phyloP scores from a whole-genome alignment of 2,797 vertebrate species.

The Scomberomorus guttatus region DNA sequence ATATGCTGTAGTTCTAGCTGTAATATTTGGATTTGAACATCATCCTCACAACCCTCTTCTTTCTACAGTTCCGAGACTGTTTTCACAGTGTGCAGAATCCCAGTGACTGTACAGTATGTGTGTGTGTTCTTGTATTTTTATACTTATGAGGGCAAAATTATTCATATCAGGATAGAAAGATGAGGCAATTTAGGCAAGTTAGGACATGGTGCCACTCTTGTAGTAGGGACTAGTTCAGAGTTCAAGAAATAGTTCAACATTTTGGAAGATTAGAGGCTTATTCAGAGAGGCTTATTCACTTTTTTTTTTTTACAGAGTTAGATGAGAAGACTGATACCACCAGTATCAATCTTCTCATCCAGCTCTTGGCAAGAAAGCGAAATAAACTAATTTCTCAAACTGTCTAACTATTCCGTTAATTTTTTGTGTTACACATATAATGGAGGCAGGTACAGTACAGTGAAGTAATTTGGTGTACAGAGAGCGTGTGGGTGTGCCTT shows the following conservation, averaged over 20 bases:
- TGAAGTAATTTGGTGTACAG: not conserved
- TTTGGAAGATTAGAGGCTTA: too few relatives aligned
- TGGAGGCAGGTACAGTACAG: not conserved
- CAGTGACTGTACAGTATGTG: not conserved
- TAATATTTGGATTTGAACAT: conserved; percentile 2
- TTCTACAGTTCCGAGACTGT: not conserved
- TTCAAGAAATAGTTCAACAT: not conserved
- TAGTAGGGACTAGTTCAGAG: not conserved
- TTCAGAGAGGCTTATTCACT: not conserved
- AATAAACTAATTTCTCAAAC: not conserved
- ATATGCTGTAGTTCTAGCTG: not conserved
- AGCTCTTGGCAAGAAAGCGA: not conserved
- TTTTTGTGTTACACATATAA: not conserved
- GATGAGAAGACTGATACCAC: not conserved
- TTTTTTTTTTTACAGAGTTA: not conserved
- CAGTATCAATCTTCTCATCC: not conserved
- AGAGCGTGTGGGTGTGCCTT: not conserved
- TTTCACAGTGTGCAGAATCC: conserved; percentile 3
- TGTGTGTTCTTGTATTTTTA: conserved; percentile 3
- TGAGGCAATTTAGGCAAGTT: too few relatives aligned
- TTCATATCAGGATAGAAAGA: not conserved
- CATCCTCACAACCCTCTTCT: not conserved
- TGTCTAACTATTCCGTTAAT: not conserved
- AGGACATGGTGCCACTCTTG: not conserved
- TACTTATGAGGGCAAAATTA: not conserved